Conservation (phyloP, 2,797 vertebrate genomes). For the Fistularia tabacaria region DNA sequence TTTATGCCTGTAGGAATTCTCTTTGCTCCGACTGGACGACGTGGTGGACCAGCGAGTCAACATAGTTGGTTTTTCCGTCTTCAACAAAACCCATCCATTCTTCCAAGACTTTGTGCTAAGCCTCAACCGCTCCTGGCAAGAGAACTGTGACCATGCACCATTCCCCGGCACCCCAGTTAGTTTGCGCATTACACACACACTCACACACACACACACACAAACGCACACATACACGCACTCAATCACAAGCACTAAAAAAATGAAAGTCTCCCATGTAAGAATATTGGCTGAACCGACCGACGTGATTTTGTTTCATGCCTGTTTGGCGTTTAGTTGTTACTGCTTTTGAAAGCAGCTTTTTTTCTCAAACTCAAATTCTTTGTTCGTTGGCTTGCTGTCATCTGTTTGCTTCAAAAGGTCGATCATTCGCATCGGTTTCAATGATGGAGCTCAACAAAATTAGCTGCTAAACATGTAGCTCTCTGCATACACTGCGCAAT, state of each 20-base stretch:
- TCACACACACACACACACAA: slow-evolving; percentile 5
- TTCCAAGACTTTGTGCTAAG: slow-evolving; percentile 95
- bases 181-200: slow-evolving; percentile 25
- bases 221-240: slow-evolving; percentile 19
- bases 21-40: slow-evolving; percentile 87
- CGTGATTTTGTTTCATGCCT: too few relatives aligned
- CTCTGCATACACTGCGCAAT: too few relatives aligned
- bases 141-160: slow-evolving; percentile 94
- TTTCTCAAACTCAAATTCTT: too few relatives aligned
- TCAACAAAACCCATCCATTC: slow-evolving; percentile 93
- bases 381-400: too few relatives aligned
- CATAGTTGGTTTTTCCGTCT: slow-evolving; percentile 95
- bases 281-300: neutral
- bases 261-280: too few relatives aligned
- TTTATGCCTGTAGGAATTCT: slow-evolving; percentile 83
- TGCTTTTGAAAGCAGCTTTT: too few relatives aligned
- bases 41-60: slow-evolving; percentile 88
- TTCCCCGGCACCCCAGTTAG: slow-evolving; percentile 93
- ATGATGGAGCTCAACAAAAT: too few relatives aligned
- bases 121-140: slow-evolving; percentile 98
- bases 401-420: slow-evolving; percentile 1
- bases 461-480: too few relatives aligned
- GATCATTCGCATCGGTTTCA: slow-evolving; percentile 42
- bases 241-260: too few relatives aligned
- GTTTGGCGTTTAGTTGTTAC: too few relatives aligned